Evolutionary conservation across 2,113 vertebrate species (phyloP), one percentile per base, ranked within the genome.

Genomic region (Coreoperca whiteheadi): DNA sequence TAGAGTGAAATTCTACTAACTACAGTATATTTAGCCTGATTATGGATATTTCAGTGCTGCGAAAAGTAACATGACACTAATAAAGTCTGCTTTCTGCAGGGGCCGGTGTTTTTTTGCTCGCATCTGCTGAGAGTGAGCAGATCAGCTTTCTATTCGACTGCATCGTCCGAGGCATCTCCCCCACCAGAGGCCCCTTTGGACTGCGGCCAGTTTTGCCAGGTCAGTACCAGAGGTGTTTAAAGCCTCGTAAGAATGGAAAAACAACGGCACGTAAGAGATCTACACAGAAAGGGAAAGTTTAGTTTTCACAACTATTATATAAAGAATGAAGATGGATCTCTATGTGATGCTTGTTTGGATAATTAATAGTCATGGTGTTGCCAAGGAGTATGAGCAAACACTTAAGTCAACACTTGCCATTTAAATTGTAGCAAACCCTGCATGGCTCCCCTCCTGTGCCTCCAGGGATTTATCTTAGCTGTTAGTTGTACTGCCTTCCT

Each of bases 141-240:
- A 99, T 99, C 96, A 99, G 98, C 93, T 99, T 99, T 94, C 95
- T 99, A n/a, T 98, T 99, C 0, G 98, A 99, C 96, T 99, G 98
- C 89, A 96, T 98, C 30, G 98, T 99, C 64, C 94, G 97, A 0
- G 98, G 98, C 92, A 95, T 99, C 95, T 98, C 97, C 51, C 98
- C 97, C 0, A 97, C 95, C 64, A 97, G 96, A 87, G 96, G 96
- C 80, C 97, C 97, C 1, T 98, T 97, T 70, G 98, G 98, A 90
- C 93, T 99, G 83, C 95, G 95, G 87, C 98, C 97, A 1, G 92
- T 96, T 57, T 92, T 99, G 77, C 97, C 98, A 96, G 98, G 98
- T 98, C 91, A 91, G 96, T 96, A 90, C 59, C 60, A 57, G 54
- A 68, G 16, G 72, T 71, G 50, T 60, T 79, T 74, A 54, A 74